Conservation (phyloP, 2,113 vertebrate species). For the Egretta garzetta region DNA sequence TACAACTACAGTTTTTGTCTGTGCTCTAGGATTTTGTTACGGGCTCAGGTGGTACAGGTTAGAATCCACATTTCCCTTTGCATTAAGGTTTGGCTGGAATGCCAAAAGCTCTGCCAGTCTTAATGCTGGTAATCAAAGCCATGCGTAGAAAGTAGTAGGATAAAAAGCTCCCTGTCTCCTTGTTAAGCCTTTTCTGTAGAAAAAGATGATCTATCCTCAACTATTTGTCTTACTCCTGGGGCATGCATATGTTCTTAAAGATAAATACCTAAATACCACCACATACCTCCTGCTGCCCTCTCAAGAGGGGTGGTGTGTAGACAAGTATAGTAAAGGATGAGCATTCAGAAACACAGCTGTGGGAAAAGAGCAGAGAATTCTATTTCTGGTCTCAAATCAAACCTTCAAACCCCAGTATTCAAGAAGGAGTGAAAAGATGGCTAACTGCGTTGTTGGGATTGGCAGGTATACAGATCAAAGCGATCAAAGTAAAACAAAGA, state of each 20-base stretch:
- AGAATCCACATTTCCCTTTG: not conserved
- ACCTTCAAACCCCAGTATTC: not conserved
- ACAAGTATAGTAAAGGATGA: not conserved
- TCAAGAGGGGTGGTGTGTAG: not conserved
- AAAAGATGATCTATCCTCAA: not conserved
- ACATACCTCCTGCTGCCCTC: not conserved
- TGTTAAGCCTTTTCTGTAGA: not conserved
- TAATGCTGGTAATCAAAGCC: not conserved
- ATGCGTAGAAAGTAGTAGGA: not conserved
- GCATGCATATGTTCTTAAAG: not conserved
- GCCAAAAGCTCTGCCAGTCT: not conserved
- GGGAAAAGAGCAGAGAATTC: not conserved
- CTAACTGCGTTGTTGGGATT: not conserved
- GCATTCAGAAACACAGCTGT: not conserved
- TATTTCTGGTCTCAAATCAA: not conserved
- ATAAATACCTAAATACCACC: not conserved
- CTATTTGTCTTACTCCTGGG: not conserved
- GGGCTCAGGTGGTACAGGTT: not conserved
- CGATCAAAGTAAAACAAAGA: not conserved
- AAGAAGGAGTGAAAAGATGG: not conserved
- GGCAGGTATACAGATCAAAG: not conserved
- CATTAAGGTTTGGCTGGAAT: not conserved
- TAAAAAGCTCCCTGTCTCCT: not conserved
- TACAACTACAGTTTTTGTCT: not conserved
- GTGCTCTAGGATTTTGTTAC: not conserved